Conservation (phyloP, 2,888 invertebrate genomes). For the Amaurobius ferox region DNA sequence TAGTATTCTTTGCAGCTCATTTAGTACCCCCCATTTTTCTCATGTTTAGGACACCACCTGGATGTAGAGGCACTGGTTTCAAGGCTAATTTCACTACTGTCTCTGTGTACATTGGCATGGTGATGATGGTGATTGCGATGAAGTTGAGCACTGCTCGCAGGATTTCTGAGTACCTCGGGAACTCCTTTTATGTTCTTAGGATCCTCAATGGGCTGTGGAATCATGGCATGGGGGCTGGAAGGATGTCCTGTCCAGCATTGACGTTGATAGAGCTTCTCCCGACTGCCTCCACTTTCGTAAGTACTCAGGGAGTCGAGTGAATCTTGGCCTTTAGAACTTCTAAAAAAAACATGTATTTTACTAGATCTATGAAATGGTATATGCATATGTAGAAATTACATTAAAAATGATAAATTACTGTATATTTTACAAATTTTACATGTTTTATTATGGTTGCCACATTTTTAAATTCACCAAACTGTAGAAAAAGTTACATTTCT, state of each 20-base stretch:
- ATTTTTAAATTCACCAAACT: no score
- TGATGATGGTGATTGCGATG: conserved; percentile 47
- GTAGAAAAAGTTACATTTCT: no score
- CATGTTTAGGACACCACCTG: conserved; percentile 64
- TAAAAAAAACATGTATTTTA: conserved; percentile 18
- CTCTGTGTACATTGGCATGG: conserved; percentile 32
- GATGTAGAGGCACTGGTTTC: conserved; percentile 48
- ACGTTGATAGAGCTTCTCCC: conserved; percentile 63
- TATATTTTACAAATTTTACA: no score
- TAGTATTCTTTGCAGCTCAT: no score
- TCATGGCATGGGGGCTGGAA: conserved; percentile 2
- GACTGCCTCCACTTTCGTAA: conserved; percentile 61
- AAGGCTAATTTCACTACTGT: conserved; percentile 62
- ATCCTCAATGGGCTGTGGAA: neutral
- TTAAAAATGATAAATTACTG: no score
- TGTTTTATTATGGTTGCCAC: no score
- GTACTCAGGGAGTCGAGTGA: conserved; percentile 67
- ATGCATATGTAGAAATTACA: no score
- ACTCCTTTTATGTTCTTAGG: conserved; percentile 19
- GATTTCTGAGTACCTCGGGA: neutral
- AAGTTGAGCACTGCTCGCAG: conserved; percentile 29
- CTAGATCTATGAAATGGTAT: no score
- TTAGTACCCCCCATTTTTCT: conserved; percentile 46
- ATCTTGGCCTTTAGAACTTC: conserved; percentile 58
- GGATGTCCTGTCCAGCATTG: conserved; percentile 64